Evolutionary conservation across 2,113 vertebrate genomes (phyloP), one percentile per base, ranked within the genome.

Genomic region (Gobio gobio): DNA sequence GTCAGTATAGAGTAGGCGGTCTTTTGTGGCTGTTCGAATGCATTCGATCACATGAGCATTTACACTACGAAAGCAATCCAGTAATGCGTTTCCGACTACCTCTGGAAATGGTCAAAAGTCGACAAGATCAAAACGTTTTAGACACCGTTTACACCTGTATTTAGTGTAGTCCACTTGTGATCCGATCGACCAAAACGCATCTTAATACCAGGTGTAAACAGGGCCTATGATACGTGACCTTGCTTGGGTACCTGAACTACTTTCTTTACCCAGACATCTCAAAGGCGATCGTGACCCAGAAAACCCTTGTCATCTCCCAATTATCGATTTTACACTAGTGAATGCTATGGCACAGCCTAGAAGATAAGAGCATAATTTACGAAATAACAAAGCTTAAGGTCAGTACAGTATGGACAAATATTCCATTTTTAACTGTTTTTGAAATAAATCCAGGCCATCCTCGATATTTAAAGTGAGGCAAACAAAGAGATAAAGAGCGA

Each of bases 171-270:
- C 14, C 51, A 54, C 1, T 51, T 54, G 51, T 18, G 51, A 54
- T 54, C 16, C 16, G 5, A 54, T 6, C 0, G 51, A 56, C 51
- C 54, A 56, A 56, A 56, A 56, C 54, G 0, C 18, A 56, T 56
- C 6, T 56, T 56, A 56, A 56, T 22, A 22, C 51, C 14, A 54
- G 2, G 51, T 54, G 16, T 18, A 18, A 54, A 54, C 51, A 54
- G 51, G 51, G 51, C 51, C 51, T 54, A 18, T 54, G 51, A 54
- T 54, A 54, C 5, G 95, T 95, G 96, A 97, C 96, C 95, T 96
- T 96, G 93, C 93, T 72, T 93, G 90, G 89, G 64, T 29, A 92
- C 90, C 90, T 92, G 85, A 74, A 64, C 33, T 58, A 56, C 36
- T 51, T 49, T 29, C 47, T 72, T 59, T 70, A 36, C 16, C 61